A percentile compares a stretch with the other conserved stretches of the same genome.
phyloP scores from a whole-genome alignment of 2,888 invertebrate genomes.

The Catonia carolina region DNA sequence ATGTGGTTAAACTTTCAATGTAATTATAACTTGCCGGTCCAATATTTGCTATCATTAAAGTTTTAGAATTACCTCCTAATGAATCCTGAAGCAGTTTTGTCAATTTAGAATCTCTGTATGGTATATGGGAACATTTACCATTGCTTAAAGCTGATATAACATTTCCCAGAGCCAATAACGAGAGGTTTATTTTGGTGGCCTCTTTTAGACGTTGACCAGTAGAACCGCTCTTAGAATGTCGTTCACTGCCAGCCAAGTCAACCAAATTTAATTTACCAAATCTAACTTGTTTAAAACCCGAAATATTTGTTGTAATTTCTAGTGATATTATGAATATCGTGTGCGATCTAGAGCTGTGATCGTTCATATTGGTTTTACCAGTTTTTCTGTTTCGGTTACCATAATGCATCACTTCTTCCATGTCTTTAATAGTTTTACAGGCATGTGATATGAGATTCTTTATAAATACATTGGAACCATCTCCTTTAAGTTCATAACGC shows the following conservation, averaged over 20 bases:
- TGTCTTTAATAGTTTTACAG: conserved; percentile 91
- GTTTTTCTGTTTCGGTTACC: conserved; percentile 94
- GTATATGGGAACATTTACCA: conserved; percentile 81
- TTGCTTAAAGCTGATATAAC: conserved; percentile 94
- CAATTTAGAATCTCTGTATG: conserved; percentile 95
- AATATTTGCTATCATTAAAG: conserved; percentile 98
- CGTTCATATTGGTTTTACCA: conserved; percentile 95
- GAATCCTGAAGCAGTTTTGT: conserved; percentile 89
- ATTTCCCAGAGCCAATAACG: conserved; percentile 91
- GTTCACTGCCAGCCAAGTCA: conserved; percentile 96
- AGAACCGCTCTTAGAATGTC: conserved; percentile 95
- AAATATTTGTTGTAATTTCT: conserved; percentile 73
- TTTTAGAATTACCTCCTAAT: conserved; percentile 96
- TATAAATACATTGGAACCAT: conserved; percentile 86
- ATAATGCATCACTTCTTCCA: conserved; percentile 84
- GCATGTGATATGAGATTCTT: conserved; percentile 91
- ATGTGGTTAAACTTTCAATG: conserved; percentile 94
- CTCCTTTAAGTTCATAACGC: conserved; percentile 48
- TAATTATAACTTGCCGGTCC: conserved; percentile 97
- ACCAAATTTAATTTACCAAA: conserved; percentile 90
- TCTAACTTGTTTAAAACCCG: conserved; percentile 40
- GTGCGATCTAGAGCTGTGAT: conserved; percentile 95
- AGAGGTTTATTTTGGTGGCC: conserved; percentile 95
- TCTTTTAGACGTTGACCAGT: conserved; percentile 82
- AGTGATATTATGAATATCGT: conserved; percentile 97